Percentiles rank a stretch among this genome's conserved stretches.
phyloP scores from a whole-genome alignment of 2,888 invertebrate genomes.

The Drosophila quinaria region DNA sequence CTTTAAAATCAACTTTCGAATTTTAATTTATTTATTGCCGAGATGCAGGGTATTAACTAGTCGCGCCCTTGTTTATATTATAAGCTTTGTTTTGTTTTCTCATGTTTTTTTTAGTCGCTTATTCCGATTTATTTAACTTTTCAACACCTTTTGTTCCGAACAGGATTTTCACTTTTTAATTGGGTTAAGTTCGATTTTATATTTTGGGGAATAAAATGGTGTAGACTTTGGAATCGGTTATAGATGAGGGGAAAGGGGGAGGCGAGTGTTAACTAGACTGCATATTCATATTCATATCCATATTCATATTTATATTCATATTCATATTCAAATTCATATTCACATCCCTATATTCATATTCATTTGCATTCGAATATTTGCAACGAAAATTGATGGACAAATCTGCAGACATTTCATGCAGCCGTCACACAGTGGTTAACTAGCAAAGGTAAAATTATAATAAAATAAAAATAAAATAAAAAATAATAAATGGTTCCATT shows the following conservation, averaged over 20 bases:
- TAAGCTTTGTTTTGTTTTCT: neutral
- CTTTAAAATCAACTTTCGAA: no score
- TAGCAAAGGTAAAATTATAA: no score
- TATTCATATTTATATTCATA: constrained; percentile 31
- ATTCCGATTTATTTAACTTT: constrained; percentile 66
- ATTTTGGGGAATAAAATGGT: neutral
- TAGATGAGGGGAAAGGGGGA: no score
- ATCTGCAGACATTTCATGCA: constrained; percentile 50
- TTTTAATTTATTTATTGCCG: no score
- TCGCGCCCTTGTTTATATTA: no score
- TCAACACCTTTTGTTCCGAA: constrained; percentile 57
- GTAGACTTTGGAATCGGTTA: neutral
- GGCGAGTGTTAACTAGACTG: constrained; percentile 19
- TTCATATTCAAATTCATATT: constrained; percentile 49
- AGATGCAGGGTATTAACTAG: no score
- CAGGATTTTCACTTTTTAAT: constrained; percentile 33
- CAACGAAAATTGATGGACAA: constrained; percentile 46
- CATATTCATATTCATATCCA: constrained; percentile 41
- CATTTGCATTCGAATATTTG: constrained; percentile 45
- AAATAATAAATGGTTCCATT: no score
- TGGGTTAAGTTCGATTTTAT: constrained; percentile 1
- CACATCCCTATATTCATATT: constrained; percentile 20
- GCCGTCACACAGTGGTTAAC: constrained; percentile 14
- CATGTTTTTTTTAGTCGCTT: constrained; percentile 9
- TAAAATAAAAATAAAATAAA: no score